A percentile compares a stretch with the other conserved stretches of the same genome.
Evolutionary conservation across 2,888 invertebrate genomes (phyloP).

Genomic region (Hyppa rectilinea): DNA sequence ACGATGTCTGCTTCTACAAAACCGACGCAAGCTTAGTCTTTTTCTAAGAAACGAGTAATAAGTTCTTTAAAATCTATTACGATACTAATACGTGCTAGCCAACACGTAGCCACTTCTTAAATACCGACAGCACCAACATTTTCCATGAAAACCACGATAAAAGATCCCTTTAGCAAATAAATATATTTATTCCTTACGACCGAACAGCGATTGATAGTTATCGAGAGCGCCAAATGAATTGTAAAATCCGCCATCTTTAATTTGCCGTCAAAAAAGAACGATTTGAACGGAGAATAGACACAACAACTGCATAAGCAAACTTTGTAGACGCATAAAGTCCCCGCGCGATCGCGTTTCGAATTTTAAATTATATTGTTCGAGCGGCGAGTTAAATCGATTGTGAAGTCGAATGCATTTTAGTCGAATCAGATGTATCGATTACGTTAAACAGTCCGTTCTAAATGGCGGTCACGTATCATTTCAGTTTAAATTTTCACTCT

Average conservation of each 20-base stretch:
- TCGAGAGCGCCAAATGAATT: conserved; percentile 83
- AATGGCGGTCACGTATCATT: conserved; percentile 80
- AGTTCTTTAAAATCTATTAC: conserved; percentile 34
- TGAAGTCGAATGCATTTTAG: conserved; percentile 84
- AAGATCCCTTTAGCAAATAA: conserved; percentile 82
- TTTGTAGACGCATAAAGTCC: conserved; percentile 81
- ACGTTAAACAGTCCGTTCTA: conserved; percentile 73
- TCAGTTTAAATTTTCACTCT: conserved; percentile 81
- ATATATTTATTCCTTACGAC: conserved; percentile 83
- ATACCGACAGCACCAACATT: conserved; percentile 69
- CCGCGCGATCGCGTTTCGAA: conserved; percentile 84
- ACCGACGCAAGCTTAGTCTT: conserved; percentile 4
- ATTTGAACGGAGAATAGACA: conserved; percentile 30
- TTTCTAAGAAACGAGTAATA: conserved; percentile 34
- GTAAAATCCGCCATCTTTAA: conserved; percentile 67
- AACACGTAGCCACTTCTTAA: conserved; percentile 46
- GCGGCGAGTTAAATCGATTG: conserved; percentile 88
- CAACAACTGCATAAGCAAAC: conserved; percentile 64
- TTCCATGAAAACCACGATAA: conserved; percentile 83
- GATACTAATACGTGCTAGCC: conserved; percentile 46
- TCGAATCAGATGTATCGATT: conserved; percentile 82
- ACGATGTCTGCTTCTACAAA: conserved; percentile 17
- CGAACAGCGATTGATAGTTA: conserved; percentile 84
- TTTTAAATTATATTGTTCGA: conserved; percentile 81
- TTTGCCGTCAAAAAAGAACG: conserved; percentile 54